These are phyloP conservation scores for Tenthredo notha DNA, from an alignment of 2,888 invertebrate genomes.

Conservation along the genomic window DNA sequence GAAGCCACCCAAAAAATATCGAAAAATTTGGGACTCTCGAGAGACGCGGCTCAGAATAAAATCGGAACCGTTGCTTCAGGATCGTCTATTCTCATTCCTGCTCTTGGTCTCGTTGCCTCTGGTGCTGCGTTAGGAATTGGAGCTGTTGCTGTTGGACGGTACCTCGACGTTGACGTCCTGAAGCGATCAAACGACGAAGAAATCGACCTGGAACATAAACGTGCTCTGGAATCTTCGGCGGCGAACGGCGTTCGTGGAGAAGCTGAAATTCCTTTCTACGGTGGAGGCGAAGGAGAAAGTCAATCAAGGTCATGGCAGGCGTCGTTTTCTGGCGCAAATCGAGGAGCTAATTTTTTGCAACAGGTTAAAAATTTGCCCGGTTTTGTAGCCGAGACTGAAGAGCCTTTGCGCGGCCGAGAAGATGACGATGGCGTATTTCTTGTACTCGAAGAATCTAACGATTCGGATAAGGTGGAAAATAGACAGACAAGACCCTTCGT, in stretches of 20 bases:
- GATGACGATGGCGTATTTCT: conserved; percentile 58
- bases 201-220: conserved; percentile 81
- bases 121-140: conserved; percentile 91
- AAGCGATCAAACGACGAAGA: conserved; percentile 80
- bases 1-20: conserved; percentile 91
- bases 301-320: conserved; percentile 54
- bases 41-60: conserved; percentile 82
- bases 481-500: conserved; percentile 53
- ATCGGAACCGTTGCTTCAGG: conserved; percentile 83
- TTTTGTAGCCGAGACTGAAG: background rate
- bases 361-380: background rate
- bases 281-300: conserved; percentile 32
- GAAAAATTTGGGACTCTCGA: conserved; percentile 85
- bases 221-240: conserved; percentile 77
- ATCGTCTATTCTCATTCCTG: conserved; percentile 85
- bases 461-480: conserved; percentile 56
- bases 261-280: conserved; percentile 45
- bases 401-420: conserved; percentile 23
- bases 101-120: conserved; percentile 89
- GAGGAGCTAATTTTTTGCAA: conserved; percentile 13
- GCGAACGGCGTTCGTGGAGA: background rate
- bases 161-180: conserved; percentile 84
- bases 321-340: conserved; percentile 7
- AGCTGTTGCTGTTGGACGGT: conserved; percentile 88
- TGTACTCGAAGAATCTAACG: conserved; percentile 60